Percentiles rank a stretch among this genome's conserved stretches.
Evolutionary conservation across 92 coral and sea anemone genomes (phyloP).

Genomic region (Umimayanthus chanpuru): DNA sequence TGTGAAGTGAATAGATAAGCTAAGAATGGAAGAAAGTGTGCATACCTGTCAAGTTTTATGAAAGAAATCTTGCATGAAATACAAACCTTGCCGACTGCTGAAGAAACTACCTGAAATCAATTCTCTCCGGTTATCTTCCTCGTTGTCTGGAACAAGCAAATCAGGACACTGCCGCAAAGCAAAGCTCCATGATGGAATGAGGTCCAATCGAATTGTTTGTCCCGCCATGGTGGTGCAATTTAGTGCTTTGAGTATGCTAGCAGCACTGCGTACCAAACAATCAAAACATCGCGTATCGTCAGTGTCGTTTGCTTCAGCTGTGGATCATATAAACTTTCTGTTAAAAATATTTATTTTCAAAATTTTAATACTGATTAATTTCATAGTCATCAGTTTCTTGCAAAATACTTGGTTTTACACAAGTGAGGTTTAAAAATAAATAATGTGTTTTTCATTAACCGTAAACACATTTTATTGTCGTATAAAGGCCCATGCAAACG

Average conservation of each 20-base stretch:
- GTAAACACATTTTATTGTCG: no score
- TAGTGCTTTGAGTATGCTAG: constrained; percentile 7
- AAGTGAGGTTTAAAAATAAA: no score
- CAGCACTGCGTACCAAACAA: not conserved
- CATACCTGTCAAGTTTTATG: not conserved
- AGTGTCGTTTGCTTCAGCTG: not conserved
- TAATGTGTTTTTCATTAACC: no score
- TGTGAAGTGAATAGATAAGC: no score
- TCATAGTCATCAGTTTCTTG: not conserved
- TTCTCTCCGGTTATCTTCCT: not conserved
- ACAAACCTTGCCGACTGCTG: not conserved
- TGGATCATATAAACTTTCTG: not conserved
- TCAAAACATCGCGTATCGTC: not conserved
- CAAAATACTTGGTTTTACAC: no score
- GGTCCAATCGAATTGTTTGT: constrained; percentile 20
- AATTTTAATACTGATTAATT: not conserved
- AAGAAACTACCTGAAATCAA: not conserved
- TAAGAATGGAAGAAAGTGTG: not conserved
- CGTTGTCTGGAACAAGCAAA: not conserved
- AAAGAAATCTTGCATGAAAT: not conserved
- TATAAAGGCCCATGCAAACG: no score
- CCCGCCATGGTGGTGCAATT: constrained; percentile 21
- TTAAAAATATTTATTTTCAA: not conserved
- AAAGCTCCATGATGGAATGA: constrained; percentile 23
- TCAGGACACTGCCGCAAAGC: constrained; percentile 9